Percentiles rank a stretch among this genome's conserved stretches.
Conservation (phyloP, 92 coral and sea anemone genomes). For the Porites evermanni region DNA sequence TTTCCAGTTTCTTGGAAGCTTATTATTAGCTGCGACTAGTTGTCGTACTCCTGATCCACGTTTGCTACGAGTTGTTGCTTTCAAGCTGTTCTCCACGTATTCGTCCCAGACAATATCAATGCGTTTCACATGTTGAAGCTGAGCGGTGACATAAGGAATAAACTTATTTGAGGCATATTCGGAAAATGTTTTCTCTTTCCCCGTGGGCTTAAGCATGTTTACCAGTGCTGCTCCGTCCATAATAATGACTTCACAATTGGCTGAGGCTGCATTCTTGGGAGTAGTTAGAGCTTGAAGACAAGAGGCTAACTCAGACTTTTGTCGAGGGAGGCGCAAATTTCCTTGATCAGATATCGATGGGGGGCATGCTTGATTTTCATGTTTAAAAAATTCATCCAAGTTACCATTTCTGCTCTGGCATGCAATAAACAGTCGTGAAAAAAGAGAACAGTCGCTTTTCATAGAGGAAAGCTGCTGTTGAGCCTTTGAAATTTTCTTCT, state of each 20-base stretch:
- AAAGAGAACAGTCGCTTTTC: conserved; percentile 25
- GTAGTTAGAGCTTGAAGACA: conserved; percentile 16
- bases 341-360: too few relatives aligned
- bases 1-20: conserved; percentile 46
- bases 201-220: conserved; percentile 67
- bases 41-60: conserved; percentile 65
- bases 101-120: conserved; percentile 9
- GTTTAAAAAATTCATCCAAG: conserved; percentile 46
- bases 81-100: conserved; percentile 36
- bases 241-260: conserved; percentile 26
- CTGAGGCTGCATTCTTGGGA: too few relatives aligned
- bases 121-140: conserved; percentile 51
- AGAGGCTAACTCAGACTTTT: conserved; percentile 63
- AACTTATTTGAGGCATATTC: conserved; percentile 57
- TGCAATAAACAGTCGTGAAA: conserved; percentile 63
- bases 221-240: conserved; percentile 71
- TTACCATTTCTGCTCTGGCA: conserved; percentile 69
- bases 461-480: conserved; percentile 19
- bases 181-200: conserved; percentile 42
- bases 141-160: conserved; percentile 43
- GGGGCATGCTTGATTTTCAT: too few relatives aligned
- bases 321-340: not conserved
- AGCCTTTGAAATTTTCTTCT: conserved; percentile 27
- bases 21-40: conserved; percentile 25
- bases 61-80: conserved; percentile 49